phyloP scores from a whole-genome alignment of 2,888 invertebrate genomes.

The Onchidella celtica region DNA sequence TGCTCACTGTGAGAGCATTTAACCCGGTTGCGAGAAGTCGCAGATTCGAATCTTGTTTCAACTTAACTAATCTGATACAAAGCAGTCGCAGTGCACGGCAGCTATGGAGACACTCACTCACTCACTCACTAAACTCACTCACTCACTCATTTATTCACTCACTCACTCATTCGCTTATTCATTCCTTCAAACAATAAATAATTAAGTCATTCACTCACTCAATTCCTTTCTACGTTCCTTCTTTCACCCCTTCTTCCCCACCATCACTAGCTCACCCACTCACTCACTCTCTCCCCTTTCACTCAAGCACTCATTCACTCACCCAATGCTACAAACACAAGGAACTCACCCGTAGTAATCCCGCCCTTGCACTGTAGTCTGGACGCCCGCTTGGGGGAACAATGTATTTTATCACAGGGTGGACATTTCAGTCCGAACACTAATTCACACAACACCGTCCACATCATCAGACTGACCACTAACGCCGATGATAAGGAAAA shows the following conservation, averaged over 20 bases:
- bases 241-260: neutral
- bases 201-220: neutral
- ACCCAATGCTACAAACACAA: neutral
- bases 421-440: constrained; percentile 72
- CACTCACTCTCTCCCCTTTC: constrained; percentile 15
- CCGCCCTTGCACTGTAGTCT: constrained; percentile 76
- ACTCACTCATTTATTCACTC: too few species aligned
- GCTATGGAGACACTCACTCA: too few species aligned
- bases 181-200: too few species aligned
- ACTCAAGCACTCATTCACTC: too few species aligned
- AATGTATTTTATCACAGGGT: constrained; percentile 78
- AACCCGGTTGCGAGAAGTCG: too few species aligned
- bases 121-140: too few species aligned
- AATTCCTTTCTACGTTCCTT: neutral
- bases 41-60: too few species aligned
- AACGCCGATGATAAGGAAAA: neutral
- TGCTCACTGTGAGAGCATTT: too few species aligned
- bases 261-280: constrained; percentile 2
- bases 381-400: constrained; percentile 66
- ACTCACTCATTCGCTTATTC: too few species aligned
- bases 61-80: too few species aligned
- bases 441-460: constrained; percentile 25
- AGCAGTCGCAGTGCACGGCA: too few species aligned
- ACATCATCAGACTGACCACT: neutral
- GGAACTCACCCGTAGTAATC: constrained; percentile 59